Base-by-base conservation (phyloP, 2,113 vertebrate genomes). In the Nothobranchius kuhntae region DNA sequence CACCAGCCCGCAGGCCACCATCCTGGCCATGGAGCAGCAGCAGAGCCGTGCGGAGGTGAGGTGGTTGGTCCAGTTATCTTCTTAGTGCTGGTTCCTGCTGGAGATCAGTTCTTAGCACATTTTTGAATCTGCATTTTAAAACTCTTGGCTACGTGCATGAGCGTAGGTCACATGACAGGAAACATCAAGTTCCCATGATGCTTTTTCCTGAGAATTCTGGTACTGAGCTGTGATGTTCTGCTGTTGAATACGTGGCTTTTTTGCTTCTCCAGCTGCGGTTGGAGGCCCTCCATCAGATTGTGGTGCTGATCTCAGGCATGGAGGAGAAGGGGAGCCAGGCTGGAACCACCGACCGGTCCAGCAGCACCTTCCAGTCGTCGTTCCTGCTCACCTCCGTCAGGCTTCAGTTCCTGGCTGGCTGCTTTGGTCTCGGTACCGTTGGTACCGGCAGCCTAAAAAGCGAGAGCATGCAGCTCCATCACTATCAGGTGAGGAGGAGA, bases 281-380 rank as follows among this genome's bases (percentile, higher is more conserved):
- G 84, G 97, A 98, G 84, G 96, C 98, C 0, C 95, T 99, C 69
- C 97, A 99, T 83, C 98, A 99, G 92, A 98, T 99, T 36, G 93
- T 99, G 65, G 95, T 96, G 70, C 80, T 99, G 15, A 93, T 99
- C 7, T 96, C 96, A 36, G 96, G 98, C 40, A 99, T 99, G 98
- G 98, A 99, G 77, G 98, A 98, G 83, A 99, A 99, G 73, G 93
- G 95, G 66, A 94, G 93, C 65, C 79, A 94, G 61, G 87, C 91
- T 0, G 80, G 90, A 4, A 69, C 77, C 36, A 85, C 92, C 38
- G 93, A 87, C 17, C 93, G 92, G 4, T 80, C 90, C 8, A 77
- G 91, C 38, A 44, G 92, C 1, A 89, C 91, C 70, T 97, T 99
- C 86, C 96, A 96, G 82, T 98, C 97, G 0, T 94, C 96, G 12